Evolutionary conservation across 2,888 invertebrate genomes (phyloP), one percentile per base, ranked within the genome.

Genomic region (Nymphalis urticae): DNA sequence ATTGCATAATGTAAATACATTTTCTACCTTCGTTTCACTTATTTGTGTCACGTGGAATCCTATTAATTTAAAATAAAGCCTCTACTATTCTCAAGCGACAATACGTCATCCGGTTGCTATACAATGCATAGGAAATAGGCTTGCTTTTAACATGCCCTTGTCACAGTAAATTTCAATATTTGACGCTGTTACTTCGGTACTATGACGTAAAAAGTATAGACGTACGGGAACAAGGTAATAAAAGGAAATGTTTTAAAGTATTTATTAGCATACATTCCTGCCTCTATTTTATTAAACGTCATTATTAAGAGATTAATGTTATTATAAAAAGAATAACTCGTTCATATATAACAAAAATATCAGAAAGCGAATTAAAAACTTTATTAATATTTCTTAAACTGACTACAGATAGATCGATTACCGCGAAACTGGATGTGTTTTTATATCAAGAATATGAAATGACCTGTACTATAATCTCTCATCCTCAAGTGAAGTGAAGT

Each of bases 41-140:
- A 68, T 70, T 68, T 60, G 47, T 63, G 65, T 72, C 56, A 67
- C 64, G 48, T 58, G 50, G 53, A 65, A 66, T 67, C 59, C 75
- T 69, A 74, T 76, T 76, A 74, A 73, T 69, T 65, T 73, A 56
- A 76, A 77, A 77, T 79, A 78, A 77, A 76, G 64, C 62, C 69
- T 60, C 63, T 65, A 66, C 69, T 69, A 68, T 47, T 72, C 79
- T 71, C 73, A 7, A 53, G 74, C 32, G 79, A 60, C 75, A 36
- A 75, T 80, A 79, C 71, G 73, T 80, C 76, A 76, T 62, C 21
- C 48, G 63, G 73, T 74, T 75, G 74, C 75, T 64, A 75, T 76
- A 36, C 62, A 75, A 79, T 77, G 77, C 78, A 79, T 77, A 78
- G 76, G 77, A 74, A 80, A 76, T 74, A 76, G 77, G 75, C 71